These are phyloP conservation scores for Petrocephalus microphthalmus DNA, from an alignment of 2,113 vertebrate genomes.

Conservation along the genomic window DNA sequence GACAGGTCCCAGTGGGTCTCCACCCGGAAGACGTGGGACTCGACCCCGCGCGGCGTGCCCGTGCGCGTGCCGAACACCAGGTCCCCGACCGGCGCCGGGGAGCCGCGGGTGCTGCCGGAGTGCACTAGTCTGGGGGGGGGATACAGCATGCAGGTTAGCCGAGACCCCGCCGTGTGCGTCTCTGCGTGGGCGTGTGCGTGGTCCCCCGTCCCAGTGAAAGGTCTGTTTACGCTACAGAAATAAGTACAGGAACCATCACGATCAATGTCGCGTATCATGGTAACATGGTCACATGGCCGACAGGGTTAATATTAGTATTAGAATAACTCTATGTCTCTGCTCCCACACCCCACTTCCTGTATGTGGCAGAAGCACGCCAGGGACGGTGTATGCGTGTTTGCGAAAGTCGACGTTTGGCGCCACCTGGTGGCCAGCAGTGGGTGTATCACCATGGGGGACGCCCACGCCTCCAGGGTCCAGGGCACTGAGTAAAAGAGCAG, in stretches of 20 bases:
- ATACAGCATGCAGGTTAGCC: neutral
- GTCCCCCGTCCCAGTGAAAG: neutral
- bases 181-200: neutral
- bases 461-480: constrained; percentile 83
- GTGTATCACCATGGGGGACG: constrained; percentile 79
- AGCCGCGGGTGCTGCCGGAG: constrained; percentile 72
- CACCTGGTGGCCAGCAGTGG: constrained; percentile 89
- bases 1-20: constrained; percentile 94
- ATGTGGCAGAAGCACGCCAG: neutral
- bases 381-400: neutral
- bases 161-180: neutral
- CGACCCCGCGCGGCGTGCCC: constrained; percentile 82
- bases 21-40: constrained; percentile 85
- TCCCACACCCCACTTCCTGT: neutral
- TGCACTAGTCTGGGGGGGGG: constrained; percentile 74
- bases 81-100: constrained; percentile 74
- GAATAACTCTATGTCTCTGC: neutral
- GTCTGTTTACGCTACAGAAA: neutral
- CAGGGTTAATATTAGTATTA: neutral
- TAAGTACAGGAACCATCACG: neutral
- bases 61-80: constrained; percentile 85
- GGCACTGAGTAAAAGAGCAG: constrained; percentile 86
- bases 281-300: neutral
- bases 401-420: neutral
- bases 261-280: neutral